Conservation (phyloP, 2,888 invertebrate species). For the Reticulitermes lucifugus region DNA sequence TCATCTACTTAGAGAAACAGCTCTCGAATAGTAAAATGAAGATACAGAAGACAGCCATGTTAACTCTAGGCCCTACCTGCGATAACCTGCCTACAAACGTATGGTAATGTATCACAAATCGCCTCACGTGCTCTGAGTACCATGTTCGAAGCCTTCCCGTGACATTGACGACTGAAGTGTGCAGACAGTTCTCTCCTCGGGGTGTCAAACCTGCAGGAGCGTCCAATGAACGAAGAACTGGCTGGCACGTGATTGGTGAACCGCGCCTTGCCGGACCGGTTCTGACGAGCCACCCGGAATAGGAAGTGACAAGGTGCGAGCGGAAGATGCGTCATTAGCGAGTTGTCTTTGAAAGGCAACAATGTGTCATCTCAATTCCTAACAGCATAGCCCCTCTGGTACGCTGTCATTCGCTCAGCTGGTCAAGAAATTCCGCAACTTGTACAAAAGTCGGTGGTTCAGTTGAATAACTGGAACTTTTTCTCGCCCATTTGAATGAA, state of each 20-base stretch:
- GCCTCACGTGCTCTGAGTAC: background rate
- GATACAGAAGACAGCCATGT: no score
- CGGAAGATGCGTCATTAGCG: background rate
- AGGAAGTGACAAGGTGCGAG: background rate
- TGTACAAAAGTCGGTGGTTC: no score
- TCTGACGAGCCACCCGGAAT: slow-evolving; percentile 2
- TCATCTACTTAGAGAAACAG: no score
- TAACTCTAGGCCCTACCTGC: no score
- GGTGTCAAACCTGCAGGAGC: background rate
- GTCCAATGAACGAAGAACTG: background rate
- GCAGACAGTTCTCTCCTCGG: background rate
- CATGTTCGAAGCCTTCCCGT: background rate
- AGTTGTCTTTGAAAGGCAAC: background rate
- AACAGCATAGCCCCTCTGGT: no score
- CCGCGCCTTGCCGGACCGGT: background rate
- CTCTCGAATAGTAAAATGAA: no score
- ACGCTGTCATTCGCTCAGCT: no score
- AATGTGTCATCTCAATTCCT: no score
- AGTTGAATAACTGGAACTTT: no score
- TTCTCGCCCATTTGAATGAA: no score
- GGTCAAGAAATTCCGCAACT: no score
- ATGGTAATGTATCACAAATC: background rate
- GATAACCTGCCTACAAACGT: no score
- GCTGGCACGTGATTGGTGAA: background rate
- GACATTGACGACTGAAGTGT: background rate